Conservation (phyloP, 1,140 invertebrate genomes). For the Aphis gossypii region DNA sequence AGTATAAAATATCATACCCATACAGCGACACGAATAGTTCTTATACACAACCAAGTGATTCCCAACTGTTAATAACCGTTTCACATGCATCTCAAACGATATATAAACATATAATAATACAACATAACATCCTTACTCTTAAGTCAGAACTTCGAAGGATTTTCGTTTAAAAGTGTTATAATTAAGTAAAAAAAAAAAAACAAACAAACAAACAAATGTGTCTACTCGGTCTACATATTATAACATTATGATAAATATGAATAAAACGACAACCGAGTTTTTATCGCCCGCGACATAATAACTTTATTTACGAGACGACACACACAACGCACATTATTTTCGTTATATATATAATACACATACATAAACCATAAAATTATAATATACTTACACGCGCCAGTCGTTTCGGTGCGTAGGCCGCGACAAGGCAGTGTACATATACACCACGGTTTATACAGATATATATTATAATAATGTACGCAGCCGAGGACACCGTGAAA, state of each 20-base stretch:
- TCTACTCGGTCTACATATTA: neutral
- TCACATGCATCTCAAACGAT: neutral
- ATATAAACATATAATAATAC: neutral
- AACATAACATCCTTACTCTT: neutral
- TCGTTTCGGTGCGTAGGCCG: slow-evolving; percentile 35
- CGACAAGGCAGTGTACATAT: neutral
- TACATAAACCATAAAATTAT: neutral
- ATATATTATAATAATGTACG: neutral
- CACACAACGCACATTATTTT: neutral
- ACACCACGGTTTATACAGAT: neutral
- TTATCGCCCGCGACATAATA: slow-evolving; percentile 13
- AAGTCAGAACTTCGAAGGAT: neutral
- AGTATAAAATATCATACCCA: neutral
- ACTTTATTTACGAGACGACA: slow-evolving; percentile 19
- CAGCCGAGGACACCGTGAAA: slow-evolving; percentile 21
- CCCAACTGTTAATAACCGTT: neutral
- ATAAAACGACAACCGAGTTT: neutral
- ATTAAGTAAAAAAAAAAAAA: neutral
- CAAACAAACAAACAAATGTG: neutral
- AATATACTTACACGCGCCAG: neutral
- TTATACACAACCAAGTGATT: neutral
- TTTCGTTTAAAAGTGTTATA: neutral
- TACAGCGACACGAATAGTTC: neutral
- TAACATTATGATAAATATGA: neutral
- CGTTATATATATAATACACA: neutral